Conservation (phyloP, 1,140 invertebrate genomes). For the Heliconius hewitsoni region DNA sequence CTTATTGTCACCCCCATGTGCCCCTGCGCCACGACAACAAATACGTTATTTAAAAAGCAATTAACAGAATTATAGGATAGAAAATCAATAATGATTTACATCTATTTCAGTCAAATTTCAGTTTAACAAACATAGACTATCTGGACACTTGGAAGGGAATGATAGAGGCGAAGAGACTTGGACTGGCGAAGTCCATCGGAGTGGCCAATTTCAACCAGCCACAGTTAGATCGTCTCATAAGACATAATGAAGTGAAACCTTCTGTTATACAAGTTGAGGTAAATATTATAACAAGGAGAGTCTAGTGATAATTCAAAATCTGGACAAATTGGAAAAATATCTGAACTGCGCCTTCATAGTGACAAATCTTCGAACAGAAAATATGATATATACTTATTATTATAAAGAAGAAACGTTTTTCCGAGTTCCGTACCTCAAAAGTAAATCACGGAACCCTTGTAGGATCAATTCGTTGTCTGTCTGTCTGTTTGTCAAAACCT, state of each 20-base stretch:
- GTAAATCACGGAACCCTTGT: too few species aligned
- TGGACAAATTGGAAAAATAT: too few species aligned
- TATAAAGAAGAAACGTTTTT: background rate
- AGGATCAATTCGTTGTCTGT: too few species aligned
- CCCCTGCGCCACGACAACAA: too few species aligned
- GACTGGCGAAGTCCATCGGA: constrained; percentile 89
- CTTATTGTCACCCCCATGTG: too few species aligned
- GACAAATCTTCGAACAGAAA: too few species aligned
- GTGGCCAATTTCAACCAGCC: constrained; percentile 93
- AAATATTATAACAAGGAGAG: background rate
- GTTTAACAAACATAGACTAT: constrained; percentile 81
- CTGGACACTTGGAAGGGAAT: constrained; percentile 88
- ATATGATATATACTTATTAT: background rate
- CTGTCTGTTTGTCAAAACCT: too few species aligned
- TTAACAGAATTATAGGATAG: too few species aligned
- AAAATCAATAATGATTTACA: background rate
- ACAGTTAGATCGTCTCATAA: constrained; percentile 88
- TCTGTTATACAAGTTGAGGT: constrained; percentile 81
- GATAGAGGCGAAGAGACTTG: constrained; percentile 87
- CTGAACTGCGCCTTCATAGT: too few species aligned
- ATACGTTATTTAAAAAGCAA: too few species aligned
- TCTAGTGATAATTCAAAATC: too few species aligned
- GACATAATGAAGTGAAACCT: constrained; percentile 79
- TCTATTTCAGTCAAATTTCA: constrained; percentile 71
- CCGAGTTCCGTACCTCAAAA: too few species aligned